These are phyloP conservation scores for Chaetodon auriga DNA, from an alignment of 2,113 vertebrate species.

Conservation along the genomic window DNA sequence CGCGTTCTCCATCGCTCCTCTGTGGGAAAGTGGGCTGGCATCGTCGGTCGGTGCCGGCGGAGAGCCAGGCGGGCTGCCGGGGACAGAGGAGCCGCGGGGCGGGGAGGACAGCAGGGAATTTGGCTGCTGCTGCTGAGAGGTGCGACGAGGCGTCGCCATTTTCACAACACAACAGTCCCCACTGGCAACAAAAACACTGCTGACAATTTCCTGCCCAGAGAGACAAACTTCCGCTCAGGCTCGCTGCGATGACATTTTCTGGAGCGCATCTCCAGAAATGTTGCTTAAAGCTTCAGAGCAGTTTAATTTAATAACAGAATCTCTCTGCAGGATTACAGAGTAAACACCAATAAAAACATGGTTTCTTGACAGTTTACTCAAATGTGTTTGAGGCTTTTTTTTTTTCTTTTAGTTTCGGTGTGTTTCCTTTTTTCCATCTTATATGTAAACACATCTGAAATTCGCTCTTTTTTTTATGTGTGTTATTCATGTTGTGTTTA, in stretches of 20 bases:
- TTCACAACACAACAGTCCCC: conserved; percentile 79
- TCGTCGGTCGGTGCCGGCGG: conserved; percentile 50
- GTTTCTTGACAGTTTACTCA: background rate
- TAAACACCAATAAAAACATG: background rate
- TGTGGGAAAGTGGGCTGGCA: conserved; percentile 37
- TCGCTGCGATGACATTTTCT: background rate
- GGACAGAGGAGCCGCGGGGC: conserved; percentile 59
- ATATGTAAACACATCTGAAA: too few relatives aligned
- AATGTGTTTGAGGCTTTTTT: too few relatives aligned
- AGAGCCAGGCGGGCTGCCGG: conserved; percentile 53
- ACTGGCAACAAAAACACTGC: conserved; percentile 78
- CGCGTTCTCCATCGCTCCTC: conserved; percentile 44
- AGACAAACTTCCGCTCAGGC: conserved; percentile 64
- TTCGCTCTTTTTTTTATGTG: too few relatives aligned
- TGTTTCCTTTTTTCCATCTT: too few relatives aligned
- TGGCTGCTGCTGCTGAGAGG: conserved; percentile 74
- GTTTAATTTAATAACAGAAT: too few relatives aligned
- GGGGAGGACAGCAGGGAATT: conserved; percentile 64
- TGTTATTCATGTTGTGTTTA: too few relatives aligned
- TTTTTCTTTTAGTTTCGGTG: too few relatives aligned
- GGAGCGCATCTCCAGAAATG: background rate
- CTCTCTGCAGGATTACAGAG: background rate
- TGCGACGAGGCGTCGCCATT: conserved; percentile 82
- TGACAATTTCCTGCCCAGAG: conserved; percentile 68
- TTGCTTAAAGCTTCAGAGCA: background rate